These are phyloP conservation scores for Ecdyonurus torrentis DNA, from an alignment of 2,888 invertebrate genomes.

Conservation along the genomic window DNA sequence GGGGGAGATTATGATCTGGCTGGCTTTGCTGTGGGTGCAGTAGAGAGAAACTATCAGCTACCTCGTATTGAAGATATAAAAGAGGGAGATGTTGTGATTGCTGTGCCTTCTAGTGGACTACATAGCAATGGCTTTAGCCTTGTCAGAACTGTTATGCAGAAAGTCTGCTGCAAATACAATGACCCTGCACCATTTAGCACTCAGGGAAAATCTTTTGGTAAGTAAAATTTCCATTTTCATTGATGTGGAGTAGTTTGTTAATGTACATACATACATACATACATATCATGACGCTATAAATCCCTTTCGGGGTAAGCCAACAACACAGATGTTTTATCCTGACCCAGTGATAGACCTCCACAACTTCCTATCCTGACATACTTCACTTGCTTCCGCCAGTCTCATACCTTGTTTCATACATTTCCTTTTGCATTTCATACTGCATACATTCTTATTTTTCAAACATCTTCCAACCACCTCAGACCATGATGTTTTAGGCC, in stretches of 20 bases:
- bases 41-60: conserved; percentile 57
- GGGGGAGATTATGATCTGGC: conserved; percentile 84
- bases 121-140: conserved; percentile 93
- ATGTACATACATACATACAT: not conserved
- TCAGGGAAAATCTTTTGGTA: conserved; percentile 51
- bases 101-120: conserved; percentile 74
- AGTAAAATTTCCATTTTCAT: too few relatives aligned
- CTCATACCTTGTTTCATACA: not conserved
- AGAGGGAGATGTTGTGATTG: conserved; percentile 66
- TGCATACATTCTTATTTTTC: too few relatives aligned
- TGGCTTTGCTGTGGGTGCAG: conserved; percentile 88
- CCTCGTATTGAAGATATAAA: conserved; percentile 49
- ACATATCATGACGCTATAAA: too few relatives aligned
- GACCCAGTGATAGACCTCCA: too few relatives aligned
- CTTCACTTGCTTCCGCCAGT: too few relatives aligned
- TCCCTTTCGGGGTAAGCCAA: too few relatives aligned
- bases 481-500: too few relatives aligned
- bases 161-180: conserved; percentile 42
- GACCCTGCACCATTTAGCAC: conserved; percentile 57
- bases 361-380: too few relatives aligned
- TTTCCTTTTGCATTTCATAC: conserved; percentile 6
- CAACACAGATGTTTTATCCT: too few relatives aligned
- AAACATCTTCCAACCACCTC: too few relatives aligned
- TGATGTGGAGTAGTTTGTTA: conserved; percentile 5
- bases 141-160: conserved; percentile 59